Base-by-base conservation (phyloP, 2,797 vertebrate species). In the Enteromius treurensis region DNA sequence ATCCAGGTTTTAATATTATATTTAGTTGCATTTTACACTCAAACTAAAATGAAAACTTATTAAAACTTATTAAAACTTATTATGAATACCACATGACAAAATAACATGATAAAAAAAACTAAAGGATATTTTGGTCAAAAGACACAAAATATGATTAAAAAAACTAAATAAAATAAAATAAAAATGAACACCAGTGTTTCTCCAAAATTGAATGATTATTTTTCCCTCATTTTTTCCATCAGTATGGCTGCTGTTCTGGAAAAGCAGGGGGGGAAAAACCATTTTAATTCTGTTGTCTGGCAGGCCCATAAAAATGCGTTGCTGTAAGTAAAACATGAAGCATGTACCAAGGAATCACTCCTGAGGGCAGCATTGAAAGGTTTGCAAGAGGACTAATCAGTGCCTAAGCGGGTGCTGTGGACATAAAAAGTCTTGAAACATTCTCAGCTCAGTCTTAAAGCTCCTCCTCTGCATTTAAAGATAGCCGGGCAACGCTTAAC, bases 401-500 rank as follows among this genome's bases (percentile, higher is more conserved):
- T 62, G 65, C 40, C 9, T 23, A 42, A 73, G 64, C 40, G 47
- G 34, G 53, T 79, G 68, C 81, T 45, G 77, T 76, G 29, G n/a
- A 75, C 68, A 65, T 29, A 29, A 40, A 45, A 2, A 80, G 67
- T n/a, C 42, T 32, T 76, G 42, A 80, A 83, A 75, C 21, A 62
- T 53, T 70, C 49, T 32, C 14, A 45, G 49, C 49, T 86, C 17
- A 78, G 73, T 80, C 42, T 70, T 34, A 51, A 85, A 83, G 81
- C 69, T 70, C 40, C 32, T 73, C 55, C 34, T 74, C 75, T 86
- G 34, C 47, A 74, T 81, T 69, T 87, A 86, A 79, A 81, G 75
- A 77, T 69, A 85, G 79, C 67, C 74, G 83, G 42, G 79, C 83
- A 80, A 82, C 45, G 67, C 79, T 85, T 71, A 23, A 76, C 79